Conservation (phyloP, 2,113 vertebrate species). For the Microcebus jonahi region DNA sequence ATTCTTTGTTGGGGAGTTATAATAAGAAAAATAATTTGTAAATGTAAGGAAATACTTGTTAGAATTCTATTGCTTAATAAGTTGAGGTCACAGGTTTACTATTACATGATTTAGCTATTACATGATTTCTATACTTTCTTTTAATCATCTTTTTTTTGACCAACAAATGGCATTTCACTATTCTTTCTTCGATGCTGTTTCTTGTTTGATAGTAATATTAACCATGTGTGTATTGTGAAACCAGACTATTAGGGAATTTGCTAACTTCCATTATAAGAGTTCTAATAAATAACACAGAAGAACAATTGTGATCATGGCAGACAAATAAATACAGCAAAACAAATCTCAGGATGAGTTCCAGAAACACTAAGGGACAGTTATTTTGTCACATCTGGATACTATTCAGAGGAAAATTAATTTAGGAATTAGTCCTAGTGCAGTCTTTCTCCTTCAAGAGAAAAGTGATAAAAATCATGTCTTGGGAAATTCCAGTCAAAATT, state of each 20-base stretch:
- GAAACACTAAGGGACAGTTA: neutral
- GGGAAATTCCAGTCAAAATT: neutral
- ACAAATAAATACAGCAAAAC: neutral
- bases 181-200: neutral
- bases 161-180: neutral
- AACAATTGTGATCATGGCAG: constrained; percentile 21
- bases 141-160: neutral
- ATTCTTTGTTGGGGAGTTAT: neutral
- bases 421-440: neutral
- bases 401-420: constrained; percentile 50
- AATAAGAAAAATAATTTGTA: neutral
- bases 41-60: neutral
- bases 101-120: neutral
- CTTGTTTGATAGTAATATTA: constrained; percentile 1
- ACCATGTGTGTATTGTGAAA: neutral
- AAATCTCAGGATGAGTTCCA: constrained; percentile 19
- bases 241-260: neutral
- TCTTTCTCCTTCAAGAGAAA: neutral
- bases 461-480: constrained; percentile 9
- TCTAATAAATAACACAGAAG: constrained; percentile 10
- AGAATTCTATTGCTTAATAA: constrained; percentile 3
- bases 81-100: neutral
- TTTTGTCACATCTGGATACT: constrained; percentile 32
- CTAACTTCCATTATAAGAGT: neutral
- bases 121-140: neutral